These are phyloP conservation scores for Caiman crocodilus DNA, from an alignment of 2,797 vertebrate species.

Conservation along the genomic window DNA sequence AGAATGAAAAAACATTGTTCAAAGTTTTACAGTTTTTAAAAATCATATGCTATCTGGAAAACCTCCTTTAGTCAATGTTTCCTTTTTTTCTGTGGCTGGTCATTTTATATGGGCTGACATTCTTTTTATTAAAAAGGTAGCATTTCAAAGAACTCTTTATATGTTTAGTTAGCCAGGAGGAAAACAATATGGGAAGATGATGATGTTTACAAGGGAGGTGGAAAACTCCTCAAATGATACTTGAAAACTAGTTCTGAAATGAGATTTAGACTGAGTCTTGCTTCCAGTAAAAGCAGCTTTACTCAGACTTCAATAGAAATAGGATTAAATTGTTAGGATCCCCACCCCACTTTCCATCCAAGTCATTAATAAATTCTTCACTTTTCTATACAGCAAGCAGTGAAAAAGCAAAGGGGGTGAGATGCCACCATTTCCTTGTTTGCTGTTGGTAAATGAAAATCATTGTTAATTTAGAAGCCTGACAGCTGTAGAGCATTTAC, in stretches of 20 bases:
- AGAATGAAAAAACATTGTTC: neutral
- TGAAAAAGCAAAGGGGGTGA: slow-evolving; percentile 22
- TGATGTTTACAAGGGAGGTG: neutral
- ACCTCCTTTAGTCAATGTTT: neutral
- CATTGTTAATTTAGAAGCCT: slow-evolving; percentile 78
- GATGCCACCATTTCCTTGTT: slow-evolving; percentile 64
- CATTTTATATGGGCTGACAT: neutral
- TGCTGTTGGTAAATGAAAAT: slow-evolving; percentile 78
- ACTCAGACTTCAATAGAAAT: neutral
- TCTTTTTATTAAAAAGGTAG: neutral
- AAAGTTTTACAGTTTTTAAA: neutral
- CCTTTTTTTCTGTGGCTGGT: neutral
- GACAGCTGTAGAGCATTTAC: slow-evolving; percentile 80
- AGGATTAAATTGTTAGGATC: neutral
- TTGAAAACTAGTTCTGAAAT: neutral
- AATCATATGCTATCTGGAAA: neutral
- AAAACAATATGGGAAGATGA: neutral
- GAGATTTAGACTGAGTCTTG: slow-evolving; percentile 19
- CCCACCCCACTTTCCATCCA: neutral
- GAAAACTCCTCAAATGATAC: neutral
- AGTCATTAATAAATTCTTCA: neutral
- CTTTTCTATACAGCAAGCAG: slow-evolving; percentile 41
- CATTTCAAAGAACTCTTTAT: neutral
- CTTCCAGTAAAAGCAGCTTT: neutral
- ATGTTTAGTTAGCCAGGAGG: neutral